Conservation (phyloP, 2,888 invertebrate species). For the Microctonus hyperodae region DNA sequence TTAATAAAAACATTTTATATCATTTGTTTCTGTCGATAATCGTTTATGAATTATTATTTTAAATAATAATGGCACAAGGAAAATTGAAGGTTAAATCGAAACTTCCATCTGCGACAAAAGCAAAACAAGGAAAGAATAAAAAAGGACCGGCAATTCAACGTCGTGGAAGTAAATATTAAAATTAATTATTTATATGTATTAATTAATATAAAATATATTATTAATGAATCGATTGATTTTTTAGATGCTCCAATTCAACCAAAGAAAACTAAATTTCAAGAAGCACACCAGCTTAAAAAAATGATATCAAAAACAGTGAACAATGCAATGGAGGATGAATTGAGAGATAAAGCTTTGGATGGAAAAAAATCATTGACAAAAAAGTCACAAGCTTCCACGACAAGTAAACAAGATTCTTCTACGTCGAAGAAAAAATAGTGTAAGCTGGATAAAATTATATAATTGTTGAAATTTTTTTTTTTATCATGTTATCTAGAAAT, state of each 20-base stretch:
- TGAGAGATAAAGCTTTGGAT: constrained; percentile 67
- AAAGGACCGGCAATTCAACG: constrained; percentile 69
- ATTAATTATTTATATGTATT: constrained; percentile 9
- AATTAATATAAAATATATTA: constrained; percentile 11
- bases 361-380: constrained; percentile 66
- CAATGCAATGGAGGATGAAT: constrained; percentile 72
- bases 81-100: constrained; percentile 74
- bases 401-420: constrained; percentile 50
- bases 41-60: too few species aligned
- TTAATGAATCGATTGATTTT: constrained; percentile 24
- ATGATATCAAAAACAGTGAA: constrained; percentile 76
- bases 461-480: constrained; percentile 1
- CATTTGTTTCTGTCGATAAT: too few species aligned
- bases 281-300: constrained; percentile 72
- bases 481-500: neutral
- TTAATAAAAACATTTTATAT: too few species aligned
- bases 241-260: constrained; percentile 72
- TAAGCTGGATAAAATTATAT: constrained; percentile 28
- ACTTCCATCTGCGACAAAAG: constrained; percentile 66
- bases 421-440: constrained; percentile 26
- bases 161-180: constrained; percentile 66
- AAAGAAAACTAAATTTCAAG: constrained; percentile 69
- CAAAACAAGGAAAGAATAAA: constrained; percentile 63
- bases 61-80: constrained; percentile 75
- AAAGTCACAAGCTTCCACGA: constrained; percentile 52